Base-by-base conservation (phyloP, 2,113 vertebrate species). In the Elgaria multicarinata region DNA sequence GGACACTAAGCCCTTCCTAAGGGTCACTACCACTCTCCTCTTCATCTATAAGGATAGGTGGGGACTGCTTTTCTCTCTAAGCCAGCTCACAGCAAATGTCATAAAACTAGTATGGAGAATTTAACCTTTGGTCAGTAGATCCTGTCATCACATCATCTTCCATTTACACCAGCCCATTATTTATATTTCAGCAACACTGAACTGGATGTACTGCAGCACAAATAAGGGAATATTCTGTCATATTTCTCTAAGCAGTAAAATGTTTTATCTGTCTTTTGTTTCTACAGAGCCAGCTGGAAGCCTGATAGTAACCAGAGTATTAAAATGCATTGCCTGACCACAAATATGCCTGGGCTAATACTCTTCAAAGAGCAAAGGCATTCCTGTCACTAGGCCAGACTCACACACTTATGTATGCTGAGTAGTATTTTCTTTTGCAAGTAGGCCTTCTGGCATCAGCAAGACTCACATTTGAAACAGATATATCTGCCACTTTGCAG, bases 261-360 rank as follows among this genome's bases (percentile, higher is more conserved):
- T 85, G 72, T 64, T 86, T 75, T 42, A 76, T 86, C 71, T 62
- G 36, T 28, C 72, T 76, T 75, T 86, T 76, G n/a, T 75, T 76
- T 86, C 24, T 86, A 12, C 28, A 44, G 85, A 76, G 72, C n/a
- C 36, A 76, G 53, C 53, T 86, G 71, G 72, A 62, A 76, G 22
- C 31, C 50, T 62, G 53, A 62, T 50, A 86, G 14, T 55, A 85
- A 28, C 69, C 69, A 74, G 33, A 39, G n/a, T 74, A 85, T 74
- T 55, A 74, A 75, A 55, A 74, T 74, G 42, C 46, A 24, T 69
- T 69, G 53, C 33, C 20, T 85, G 46, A 85, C 69, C 46, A 50
- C 69, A 55, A 74, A 85, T 67, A 67, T 33, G 39, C 22, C 31
- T 50, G 5, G 4, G 16, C 55, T 86, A 36, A 67, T 36, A 13